Evolutionary conservation across 2,797 vertebrate species (phyloP).

Genomic region (Syncerus caffer): DNA sequence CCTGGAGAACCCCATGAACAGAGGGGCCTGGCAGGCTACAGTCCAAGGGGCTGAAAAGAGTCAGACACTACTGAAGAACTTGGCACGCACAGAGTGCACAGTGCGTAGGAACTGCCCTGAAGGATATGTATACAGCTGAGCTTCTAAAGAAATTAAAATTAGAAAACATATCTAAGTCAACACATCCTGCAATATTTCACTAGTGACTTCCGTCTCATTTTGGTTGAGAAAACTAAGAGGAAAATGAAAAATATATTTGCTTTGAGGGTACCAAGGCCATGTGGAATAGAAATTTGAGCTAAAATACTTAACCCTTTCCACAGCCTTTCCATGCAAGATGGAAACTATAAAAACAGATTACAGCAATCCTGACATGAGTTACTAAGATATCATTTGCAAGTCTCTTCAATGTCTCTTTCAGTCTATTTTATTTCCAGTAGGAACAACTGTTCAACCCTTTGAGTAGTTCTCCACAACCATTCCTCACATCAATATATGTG

Average conservation of each 20-base stretch:
- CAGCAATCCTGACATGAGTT: not conserved
- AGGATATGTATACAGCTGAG: not conserved
- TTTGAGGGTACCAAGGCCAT: not conserved
- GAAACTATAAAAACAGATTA: not conserved
- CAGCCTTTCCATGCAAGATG: not conserved
- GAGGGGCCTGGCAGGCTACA: not conserved
- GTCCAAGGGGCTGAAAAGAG: not conserved
- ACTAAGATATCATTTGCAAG: not conserved
- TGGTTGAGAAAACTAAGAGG: slow-evolving; percentile 32
- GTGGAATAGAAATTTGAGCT: not conserved
- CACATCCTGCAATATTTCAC: not conserved
- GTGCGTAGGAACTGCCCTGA: not conserved
- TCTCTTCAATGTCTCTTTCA: not conserved
- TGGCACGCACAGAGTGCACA: not conserved
- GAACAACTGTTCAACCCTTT: not conserved
- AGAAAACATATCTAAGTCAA: slow-evolving; percentile 10
- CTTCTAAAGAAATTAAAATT: slow-evolving; percentile 32
- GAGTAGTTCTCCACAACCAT: not conserved
- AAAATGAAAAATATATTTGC: slow-evolving; percentile 35
- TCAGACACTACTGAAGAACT: not conserved
- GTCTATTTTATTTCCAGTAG: not conserved
- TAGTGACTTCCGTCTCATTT: not conserved
- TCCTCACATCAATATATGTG: not conserved
- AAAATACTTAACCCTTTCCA: slow-evolving; percentile 17
- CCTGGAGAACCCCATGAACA: not conserved